Evolutionary conservation across 2,888 invertebrate genomes (phyloP).

Genomic region (Eubasilissa splendida): DNA sequence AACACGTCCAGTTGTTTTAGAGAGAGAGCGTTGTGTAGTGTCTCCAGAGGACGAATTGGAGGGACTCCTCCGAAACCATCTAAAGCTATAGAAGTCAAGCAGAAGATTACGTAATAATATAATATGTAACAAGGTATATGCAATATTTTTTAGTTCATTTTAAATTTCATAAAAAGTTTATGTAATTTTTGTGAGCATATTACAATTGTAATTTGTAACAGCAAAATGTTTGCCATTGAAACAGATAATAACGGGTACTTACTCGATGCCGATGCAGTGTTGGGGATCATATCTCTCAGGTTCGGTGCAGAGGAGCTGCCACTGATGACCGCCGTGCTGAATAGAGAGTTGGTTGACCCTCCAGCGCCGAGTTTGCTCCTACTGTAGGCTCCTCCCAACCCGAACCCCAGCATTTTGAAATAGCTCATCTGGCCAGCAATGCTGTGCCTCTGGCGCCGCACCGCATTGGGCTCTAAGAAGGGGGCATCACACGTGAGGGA

Average conservation of each 20-base stretch:
- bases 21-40: conserved; percentile 96
- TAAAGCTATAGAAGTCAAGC: conserved; percentile 71
- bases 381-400: conserved; percentile 70
- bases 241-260: conserved; percentile 63
- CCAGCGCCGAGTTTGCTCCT: conserved; percentile 74
- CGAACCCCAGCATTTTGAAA: conserved; percentile 91
- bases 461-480: conserved; percentile 65
- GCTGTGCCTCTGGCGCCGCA: conserved; percentile 94
- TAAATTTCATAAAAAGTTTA: too few relatives aligned
- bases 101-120: too few relatives aligned
- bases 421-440: conserved; percentile 96
- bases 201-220: too few relatives aligned
- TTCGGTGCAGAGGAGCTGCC: conserved; percentile 95
- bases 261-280: conserved; percentile 83
- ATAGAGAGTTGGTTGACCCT: conserved; percentile 87
- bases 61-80: conserved; percentile 95
- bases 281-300: conserved; percentile 89
- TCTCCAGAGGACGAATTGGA: conserved; percentile 96
- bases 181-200: too few relatives aligned
- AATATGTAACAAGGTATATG: too few relatives aligned
- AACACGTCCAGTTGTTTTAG: conserved; percentile 92
- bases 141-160: too few relatives aligned
- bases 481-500: conserved; percentile 57
- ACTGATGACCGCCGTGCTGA: conserved; percentile 96
- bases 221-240: too few relatives aligned